Evolutionary conservation across 2,888 invertebrate species (phyloP), one percentile per base, ranked within the genome.

Genomic region (Dicranocentrus wangi): DNA sequence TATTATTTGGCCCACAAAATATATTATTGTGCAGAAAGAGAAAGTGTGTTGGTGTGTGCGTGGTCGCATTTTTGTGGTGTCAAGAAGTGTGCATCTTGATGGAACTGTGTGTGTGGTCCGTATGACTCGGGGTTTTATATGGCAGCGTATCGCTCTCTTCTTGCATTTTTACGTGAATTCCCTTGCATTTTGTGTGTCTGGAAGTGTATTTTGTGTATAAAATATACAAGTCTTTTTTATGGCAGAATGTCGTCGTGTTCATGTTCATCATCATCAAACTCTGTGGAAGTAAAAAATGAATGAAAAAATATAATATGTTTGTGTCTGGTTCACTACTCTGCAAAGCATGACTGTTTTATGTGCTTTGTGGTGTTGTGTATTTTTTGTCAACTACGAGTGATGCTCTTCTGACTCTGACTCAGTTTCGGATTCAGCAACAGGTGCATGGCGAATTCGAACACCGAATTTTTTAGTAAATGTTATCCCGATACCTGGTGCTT

Each of bases 401-500:
- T 63, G 47, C 19, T 66, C 66, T 1, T 78, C 77, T 23, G 77
- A 78, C 77, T 78, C 77, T 47, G 13, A 10, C 0, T 69, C 73
- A 66, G 68, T 21, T 58, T 82, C 82, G 32, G 68, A 51, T 25
- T 68, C 69, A 28, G 69, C 78, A 19, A 42, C 63, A 63, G 82
- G 82, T 7, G 72, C 47, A 60, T 84, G 84, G 28, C 82, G 80
- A 53, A 84, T 84, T 61, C 77, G 80, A 51, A 84, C 84, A 69
- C 80, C 83, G 75, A 85, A 82, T 66, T 83, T 85, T 84, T 84
- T 84, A 53, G 84, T 76, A 84, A 84, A 76, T 77, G 81, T 76
- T 71, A 77, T 83, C 66, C 84, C 84, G 79, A 81, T 85, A 86
- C 86, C 86, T 86, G 83, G 80, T 63, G 82, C 55, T 79, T 85